Evolutionary conservation across 2,888 invertebrate species (phyloP).

Genomic region (Dolomedes plantarius): DNA sequence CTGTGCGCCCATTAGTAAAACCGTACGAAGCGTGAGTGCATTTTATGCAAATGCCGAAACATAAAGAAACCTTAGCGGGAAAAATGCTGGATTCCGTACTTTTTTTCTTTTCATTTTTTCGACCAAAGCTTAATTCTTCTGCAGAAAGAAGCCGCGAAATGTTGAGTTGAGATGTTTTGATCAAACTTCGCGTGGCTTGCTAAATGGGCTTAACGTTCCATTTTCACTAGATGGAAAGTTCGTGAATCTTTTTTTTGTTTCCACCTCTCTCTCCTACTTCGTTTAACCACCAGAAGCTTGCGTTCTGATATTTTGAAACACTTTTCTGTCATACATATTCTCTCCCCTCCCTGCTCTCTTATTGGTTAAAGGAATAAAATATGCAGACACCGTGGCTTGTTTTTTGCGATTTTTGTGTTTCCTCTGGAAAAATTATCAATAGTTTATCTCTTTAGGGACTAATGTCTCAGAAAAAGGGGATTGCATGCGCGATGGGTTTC

Average conservation of each 20-base stretch:
- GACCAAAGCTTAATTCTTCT: conserved; percentile 14
- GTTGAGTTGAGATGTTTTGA: conserved; percentile 25
- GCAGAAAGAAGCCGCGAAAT: conserved; percentile 17
- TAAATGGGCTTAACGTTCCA: conserved; percentile 32
- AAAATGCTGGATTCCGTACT: conserved; percentile 7
- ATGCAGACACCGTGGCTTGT: not conserved
- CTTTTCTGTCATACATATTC: not conserved
- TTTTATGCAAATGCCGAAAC: conserved; percentile 64
- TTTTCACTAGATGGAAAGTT: conserved; percentile 22
- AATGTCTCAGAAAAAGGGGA: not conserved
- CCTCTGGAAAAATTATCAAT: not conserved
- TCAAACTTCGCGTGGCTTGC: conserved; percentile 1
- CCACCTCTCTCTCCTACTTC: not conserved
- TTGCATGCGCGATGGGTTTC: not conserved
- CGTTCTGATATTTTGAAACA: not conserved
- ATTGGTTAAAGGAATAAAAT: not conserved
- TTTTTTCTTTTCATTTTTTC: conserved; percentile 12
- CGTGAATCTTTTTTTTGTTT: conserved; percentile 6
- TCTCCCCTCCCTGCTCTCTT: not conserved
- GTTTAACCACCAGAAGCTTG: not conserved
- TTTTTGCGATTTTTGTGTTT: not conserved
- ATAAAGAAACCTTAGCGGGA: conserved; percentile 44
- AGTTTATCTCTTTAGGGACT: not conserved
- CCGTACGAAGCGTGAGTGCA: conserved; percentile 33
- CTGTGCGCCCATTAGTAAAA: conserved; percentile 54